phyloP scores from a whole-genome alignment of 2,113 vertebrate species.

The Anthoscopus minutus region DNA sequence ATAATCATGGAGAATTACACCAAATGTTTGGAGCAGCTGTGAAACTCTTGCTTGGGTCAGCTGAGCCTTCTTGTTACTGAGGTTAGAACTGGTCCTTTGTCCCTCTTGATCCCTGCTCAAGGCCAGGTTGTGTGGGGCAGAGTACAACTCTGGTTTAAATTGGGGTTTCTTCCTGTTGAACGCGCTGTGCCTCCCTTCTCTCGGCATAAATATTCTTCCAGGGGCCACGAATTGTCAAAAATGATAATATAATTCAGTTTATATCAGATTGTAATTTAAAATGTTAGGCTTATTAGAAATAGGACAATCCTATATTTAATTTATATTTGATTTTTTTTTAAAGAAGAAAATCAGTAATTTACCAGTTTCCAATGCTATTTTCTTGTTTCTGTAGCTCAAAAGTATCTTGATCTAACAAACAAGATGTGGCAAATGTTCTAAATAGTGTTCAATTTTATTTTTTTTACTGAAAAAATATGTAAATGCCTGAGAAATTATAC shows the following conservation, averaged over 20 bases:
- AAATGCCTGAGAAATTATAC: slow-evolving; percentile 60
- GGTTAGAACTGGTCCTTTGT: background rate
- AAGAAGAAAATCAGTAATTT: background rate
- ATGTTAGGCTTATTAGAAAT: background rate
- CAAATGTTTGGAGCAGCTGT: background rate
- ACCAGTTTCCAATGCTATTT: background rate
- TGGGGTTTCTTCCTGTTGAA: background rate
- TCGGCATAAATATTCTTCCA: background rate
- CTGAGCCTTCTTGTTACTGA: background rate
- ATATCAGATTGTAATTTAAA: background rate
- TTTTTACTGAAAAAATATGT: slow-evolving; percentile 49
- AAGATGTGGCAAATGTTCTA: slow-evolving; percentile 36
- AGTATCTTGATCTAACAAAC: slow-evolving; percentile 7
- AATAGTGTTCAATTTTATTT: slow-evolving; percentile 27
- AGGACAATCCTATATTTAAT: background rate
- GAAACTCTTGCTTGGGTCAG: background rate
- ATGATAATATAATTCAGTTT: background rate
- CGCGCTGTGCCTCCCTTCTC: background rate
- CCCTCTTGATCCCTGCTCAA: background rate
- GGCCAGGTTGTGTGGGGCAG: background rate
- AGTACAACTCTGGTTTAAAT: background rate
- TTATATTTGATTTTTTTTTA: background rate
- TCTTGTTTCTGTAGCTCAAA: background rate
- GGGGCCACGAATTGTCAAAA: background rate
- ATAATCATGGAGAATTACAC: background rate